Evolutionary conservation across 2,797 vertebrate genomes (phyloP).

Genomic region (Syngnathus rostellatus): DNA sequence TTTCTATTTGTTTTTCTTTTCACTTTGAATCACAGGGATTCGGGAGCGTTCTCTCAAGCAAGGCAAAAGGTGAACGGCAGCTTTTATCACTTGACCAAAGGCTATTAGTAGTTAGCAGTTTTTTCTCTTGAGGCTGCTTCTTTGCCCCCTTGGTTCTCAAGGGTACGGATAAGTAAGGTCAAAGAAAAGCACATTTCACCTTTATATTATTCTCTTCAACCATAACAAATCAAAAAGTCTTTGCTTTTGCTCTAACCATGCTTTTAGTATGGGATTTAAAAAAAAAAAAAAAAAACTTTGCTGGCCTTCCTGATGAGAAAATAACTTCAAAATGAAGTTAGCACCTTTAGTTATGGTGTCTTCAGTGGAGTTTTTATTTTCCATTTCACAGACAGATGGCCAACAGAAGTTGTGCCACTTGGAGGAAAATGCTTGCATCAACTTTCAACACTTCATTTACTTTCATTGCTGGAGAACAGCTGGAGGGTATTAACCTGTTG

Average conservation of each 20-base stretch:
- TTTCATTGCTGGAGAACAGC: constrained; percentile 1
- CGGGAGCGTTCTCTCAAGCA: not conserved
- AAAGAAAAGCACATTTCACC: constrained; percentile 1
- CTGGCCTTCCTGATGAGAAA: not conserved
- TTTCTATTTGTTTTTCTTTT: not conserved
- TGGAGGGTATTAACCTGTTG: constrained; percentile 6
- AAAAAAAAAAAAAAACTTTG: not conserved
- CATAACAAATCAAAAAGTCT: not conserved
- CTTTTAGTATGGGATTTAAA: not conserved
- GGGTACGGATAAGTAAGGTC: constrained; percentile 10
- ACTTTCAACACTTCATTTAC: constrained; percentile 1
- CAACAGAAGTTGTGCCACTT: constrained; percentile 2
- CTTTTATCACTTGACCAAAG: not conserved
- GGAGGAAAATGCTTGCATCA: constrained; percentile 4
- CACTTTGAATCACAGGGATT: not conserved
- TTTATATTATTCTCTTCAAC: constrained; percentile 14
- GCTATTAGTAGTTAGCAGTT: not conserved
- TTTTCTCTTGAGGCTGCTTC: not conserved
- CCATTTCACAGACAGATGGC: not conserved
- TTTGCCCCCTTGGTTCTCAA: constrained; percentile 14
- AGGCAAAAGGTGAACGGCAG: not conserved
- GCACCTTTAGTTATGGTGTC: not conserved
- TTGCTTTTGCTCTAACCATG: not conserved
- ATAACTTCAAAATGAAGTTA: not conserved
- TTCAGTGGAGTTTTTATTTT: not conserved